Evolutionary conservation across 1,140 invertebrate species (phyloP).

Genomic region (Drosophila miranda): DNA sequence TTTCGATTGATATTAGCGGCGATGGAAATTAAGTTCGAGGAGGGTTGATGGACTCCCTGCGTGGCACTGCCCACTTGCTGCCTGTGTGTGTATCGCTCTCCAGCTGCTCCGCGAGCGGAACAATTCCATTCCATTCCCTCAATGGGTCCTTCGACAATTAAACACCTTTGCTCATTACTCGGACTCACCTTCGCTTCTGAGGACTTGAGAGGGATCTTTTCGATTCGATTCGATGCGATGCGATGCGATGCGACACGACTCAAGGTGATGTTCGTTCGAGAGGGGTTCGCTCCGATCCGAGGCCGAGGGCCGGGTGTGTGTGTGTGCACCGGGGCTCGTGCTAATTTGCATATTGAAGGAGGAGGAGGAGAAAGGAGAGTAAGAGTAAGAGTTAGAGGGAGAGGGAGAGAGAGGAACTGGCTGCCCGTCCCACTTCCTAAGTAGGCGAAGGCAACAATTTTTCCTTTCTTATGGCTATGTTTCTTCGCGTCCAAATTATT

Average conservation of each 20-base stretch:
- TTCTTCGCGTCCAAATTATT: slow-evolving; percentile 63
- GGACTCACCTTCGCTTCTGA: not conserved
- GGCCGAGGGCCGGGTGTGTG: slow-evolving; percentile 41
- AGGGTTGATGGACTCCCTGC: not conserved
- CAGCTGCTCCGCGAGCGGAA: slow-evolving; percentile 16
- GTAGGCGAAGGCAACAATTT: slow-evolving; percentile 20
- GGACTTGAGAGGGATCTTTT: no score
- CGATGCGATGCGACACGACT: no score
- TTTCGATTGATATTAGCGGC: slow-evolving; percentile 1
- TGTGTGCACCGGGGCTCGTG: slow-evolving; percentile 40
- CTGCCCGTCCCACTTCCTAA: slow-evolving; percentile 65
- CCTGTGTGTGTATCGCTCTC: slow-evolving; percentile 2
- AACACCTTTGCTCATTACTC: slow-evolving; percentile 73
- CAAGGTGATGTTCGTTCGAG: no score
- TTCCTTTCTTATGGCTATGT: slow-evolving; percentile 20
- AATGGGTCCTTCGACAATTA: slow-evolving; percentile 57
- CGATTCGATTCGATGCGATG: no score
- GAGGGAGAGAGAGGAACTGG: slow-evolving; percentile 24
- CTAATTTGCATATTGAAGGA: slow-evolving; percentile 73
- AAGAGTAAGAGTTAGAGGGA: not conserved
- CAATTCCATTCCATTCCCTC: slow-evolving; percentile 1
- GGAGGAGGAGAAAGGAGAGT: slow-evolving; percentile 23
- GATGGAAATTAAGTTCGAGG: not conserved
- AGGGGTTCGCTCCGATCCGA: no score
- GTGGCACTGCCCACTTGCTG: slow-evolving; percentile 3